Base-by-base conservation (phyloP, 64 coral and sea anemone genomes). In the Montipora foliosa region DNA sequence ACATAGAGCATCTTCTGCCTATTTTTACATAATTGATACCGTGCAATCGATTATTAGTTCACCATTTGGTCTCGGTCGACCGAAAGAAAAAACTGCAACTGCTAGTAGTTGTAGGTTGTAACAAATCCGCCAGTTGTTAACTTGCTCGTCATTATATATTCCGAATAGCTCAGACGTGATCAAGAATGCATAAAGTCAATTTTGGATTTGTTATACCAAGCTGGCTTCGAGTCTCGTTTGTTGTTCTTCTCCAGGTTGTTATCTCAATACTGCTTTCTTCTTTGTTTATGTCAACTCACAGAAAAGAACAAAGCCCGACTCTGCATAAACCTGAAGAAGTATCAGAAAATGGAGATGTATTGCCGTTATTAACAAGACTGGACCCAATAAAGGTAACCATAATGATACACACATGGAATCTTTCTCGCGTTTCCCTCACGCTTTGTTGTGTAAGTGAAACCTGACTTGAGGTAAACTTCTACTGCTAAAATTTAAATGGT, bases 281-380 rank as follows among this genome's bases (percentile, higher is more conserved):
- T 71, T 86, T 62, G 82, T 86, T 86, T 21, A 86, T 70, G 62
- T 47, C 45, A 67, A 86, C 14, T 64, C 9, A 86, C 45, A 86
- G 62, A 70, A 64, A 20, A 69, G n/a, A 2, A 11, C 58, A 83
- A 49, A 71, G 12, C 64, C 2, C 45, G 13, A 5, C n/a, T 14
- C 6, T 12, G 47, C 47, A 48, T 11, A 71, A 49, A 49, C 8
- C 12, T 11, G 45, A 6, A 14, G 19, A 21, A 25, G 61, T 8
- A 52, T 25, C 16, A 21, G 15, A 49, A 16, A 86, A 71, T 10
- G 9, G 21, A 46, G 16, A 86, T 2, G 13, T 46, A 10, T 46
- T 11, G 1, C 66, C 3, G 29, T 52, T 19, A 45, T 67, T 86
- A 37, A 67, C 62, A 11, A 47, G 82, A 47, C 17, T 86, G 47